Evolutionary conservation across 2,888 invertebrate species (phyloP).

Genomic region (Chloromyia formosa): DNA sequence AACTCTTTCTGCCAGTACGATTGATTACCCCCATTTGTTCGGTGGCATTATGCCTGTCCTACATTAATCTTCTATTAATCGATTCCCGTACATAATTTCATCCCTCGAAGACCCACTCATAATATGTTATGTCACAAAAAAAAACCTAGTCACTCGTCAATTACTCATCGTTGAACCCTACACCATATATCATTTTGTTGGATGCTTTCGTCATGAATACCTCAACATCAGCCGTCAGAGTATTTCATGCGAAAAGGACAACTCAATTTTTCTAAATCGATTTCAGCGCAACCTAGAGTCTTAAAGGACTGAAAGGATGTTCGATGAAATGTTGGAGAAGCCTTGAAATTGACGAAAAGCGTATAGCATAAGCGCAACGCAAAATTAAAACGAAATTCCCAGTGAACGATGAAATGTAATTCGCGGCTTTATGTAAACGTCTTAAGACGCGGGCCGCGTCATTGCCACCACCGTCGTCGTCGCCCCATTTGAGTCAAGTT

Average conservation of each 20-base stretch:
- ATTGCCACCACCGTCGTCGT: too few relatives aligned
- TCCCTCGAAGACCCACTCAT: not conserved
- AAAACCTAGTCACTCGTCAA: constrained; percentile 9
- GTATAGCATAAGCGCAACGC: not conserved
- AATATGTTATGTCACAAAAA: constrained; percentile 9
- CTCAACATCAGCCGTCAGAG: not conserved
- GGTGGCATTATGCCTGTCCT: too few relatives aligned
- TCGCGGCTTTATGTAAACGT: constrained; percentile 38
- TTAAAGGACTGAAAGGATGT: not conserved
- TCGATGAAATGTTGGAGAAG: not conserved
- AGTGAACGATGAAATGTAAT: constrained; percentile 32
- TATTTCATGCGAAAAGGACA: constrained; percentile 6
- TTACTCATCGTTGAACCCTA: not conserved
- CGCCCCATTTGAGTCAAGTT: constrained; percentile 13
- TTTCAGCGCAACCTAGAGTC: not conserved
- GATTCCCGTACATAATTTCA: not conserved
- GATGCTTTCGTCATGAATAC: not conserved
- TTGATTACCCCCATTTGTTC: too few relatives aligned
- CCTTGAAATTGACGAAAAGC: not conserved
- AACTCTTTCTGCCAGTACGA: too few relatives aligned
- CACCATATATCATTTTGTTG: constrained; percentile 16
- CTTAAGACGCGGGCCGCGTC: constrained; percentile 1
- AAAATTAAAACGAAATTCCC: not conserved
- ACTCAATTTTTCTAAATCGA: constrained; percentile 37
- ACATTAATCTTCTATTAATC: constrained; percentile 28